Evolutionary conservation across 2,113 vertebrate genomes (phyloP), one percentile per base, ranked within the genome.

Genomic region (Podilymbus podiceps): DNA sequence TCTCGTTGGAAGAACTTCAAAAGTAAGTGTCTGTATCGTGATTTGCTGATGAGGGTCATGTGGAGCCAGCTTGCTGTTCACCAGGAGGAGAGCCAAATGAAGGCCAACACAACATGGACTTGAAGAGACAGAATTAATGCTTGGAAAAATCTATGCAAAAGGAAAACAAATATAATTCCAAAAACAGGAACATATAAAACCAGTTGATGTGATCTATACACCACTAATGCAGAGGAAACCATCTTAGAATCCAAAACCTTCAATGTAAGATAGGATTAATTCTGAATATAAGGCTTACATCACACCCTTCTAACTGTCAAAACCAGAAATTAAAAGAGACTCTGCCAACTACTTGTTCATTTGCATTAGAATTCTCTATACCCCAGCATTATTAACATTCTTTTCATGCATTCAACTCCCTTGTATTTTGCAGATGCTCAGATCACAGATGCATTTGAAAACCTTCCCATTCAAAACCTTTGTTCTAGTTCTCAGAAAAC

Each of bases 401-500:
- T 92, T 96, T 91, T 95, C 80, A 90, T 90, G 84, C 52, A 77
- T 95, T 95, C 85, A 95, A 1, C 38, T 93, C 82, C 75, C 78
- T 91, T 86, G 50, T 96, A 52, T 89, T 96, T 62, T 85, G 86
- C 92, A 95, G 91, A 88, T 95, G 95, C 89, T 92, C 88, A 55
- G 80, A 90, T 89, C 80, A 85, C 91, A 94, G 91, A 87, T 96
- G 96, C 74, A 58, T 95, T 94, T 89, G 89, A 95, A 97, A 96
- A 49, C 88, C 83, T 92, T 30, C 71, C 64, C 59, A 21, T 72
- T 72, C 55, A 60, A 50, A 85, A 33, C 46, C 85, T 93, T 95
- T 87, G 81, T 93, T 92, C 79, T 74, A 78, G 64, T 40, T 85
- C 90, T 93, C 64, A 74, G 80, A 63, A 76, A 82, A 30, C 66